Conservation (phyloP, 2,113 vertebrate species). For the Equus quagga region DNA sequence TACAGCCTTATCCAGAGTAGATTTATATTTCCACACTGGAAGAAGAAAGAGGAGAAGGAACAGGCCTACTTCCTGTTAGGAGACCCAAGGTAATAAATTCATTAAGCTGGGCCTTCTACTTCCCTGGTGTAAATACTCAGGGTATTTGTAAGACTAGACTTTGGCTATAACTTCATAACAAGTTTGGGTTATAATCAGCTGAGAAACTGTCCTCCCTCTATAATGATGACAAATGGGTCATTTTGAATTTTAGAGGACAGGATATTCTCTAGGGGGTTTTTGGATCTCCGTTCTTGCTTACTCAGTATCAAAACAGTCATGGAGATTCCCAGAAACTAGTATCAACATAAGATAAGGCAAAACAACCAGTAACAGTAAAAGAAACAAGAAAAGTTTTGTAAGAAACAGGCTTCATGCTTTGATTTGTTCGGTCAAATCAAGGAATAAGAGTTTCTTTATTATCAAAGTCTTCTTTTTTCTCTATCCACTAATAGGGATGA, state of each 20-base stretch:
- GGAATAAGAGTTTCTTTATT: neutral
- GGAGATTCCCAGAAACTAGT: neutral
- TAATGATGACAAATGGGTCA: neutral
- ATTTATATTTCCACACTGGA: conserved; percentile 7
- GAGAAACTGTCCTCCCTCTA: neutral
- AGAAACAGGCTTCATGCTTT: neutral
- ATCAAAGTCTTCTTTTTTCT: neutral
- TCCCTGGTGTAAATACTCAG: neutral
- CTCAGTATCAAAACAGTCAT: neutral
- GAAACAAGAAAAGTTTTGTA: neutral
- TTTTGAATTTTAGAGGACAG: neutral
- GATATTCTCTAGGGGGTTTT: neutral
- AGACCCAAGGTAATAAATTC: neutral
- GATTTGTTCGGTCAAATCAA: neutral
- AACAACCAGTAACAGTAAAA: neutral
- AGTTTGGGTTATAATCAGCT: neutral
- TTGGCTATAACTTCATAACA: neutral
- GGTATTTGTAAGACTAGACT: neutral
- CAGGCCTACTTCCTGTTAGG: neutral
- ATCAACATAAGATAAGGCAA: neutral
- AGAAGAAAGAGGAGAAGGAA: neutral
- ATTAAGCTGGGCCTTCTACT: neutral
- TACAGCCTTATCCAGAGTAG: neutral
- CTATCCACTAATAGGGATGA: neutral
- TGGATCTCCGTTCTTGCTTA: neutral